These are phyloP conservation scores for Drosophila dives DNA, from an alignment of 2,888 invertebrate genomes.

Conservation along the genomic window DNA sequence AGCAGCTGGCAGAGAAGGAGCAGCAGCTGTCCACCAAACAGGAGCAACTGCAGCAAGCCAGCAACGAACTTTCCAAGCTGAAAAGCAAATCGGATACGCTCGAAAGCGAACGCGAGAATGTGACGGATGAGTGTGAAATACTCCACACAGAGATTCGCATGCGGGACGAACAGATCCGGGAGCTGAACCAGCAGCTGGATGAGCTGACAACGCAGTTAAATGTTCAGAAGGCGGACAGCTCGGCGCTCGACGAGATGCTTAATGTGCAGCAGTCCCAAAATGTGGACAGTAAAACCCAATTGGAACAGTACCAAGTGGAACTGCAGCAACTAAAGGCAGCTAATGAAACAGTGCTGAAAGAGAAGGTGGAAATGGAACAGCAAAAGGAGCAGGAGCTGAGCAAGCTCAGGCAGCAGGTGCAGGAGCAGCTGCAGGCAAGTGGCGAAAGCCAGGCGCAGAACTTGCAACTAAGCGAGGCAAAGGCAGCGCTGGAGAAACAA, in stretches of 20 bases:
- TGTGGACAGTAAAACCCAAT: constrained; percentile 39
- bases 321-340: constrained; percentile 63
- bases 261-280: constrained; percentile 59
- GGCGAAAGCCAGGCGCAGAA: constrained; percentile 17
- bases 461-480: constrained; percentile 12
- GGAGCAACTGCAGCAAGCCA: constrained; percentile 59
- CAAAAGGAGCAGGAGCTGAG: constrained; percentile 27
- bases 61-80: constrained; percentile 52
- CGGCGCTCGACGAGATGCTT: constrained; percentile 77
- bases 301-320: constrained; percentile 66
- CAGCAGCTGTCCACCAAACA: constrained; percentile 65
- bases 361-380: constrained; percentile 21
- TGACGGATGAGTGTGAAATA: constrained; percentile 71
- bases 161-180: constrained; percentile 69
- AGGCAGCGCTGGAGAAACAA: constrained; percentile 12
- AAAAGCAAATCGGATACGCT: constrained; percentile 57
- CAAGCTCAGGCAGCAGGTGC: neutral
- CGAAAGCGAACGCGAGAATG: constrained; percentile 67
- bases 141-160: constrained; percentile 74
- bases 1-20: constrained; percentile 49
- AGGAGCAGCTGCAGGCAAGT: constrained; percentile 27
- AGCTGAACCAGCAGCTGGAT: constrained; percentile 63
- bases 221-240: constrained; percentile 77
- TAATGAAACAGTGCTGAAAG: constrained; percentile 47
- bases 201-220: constrained; percentile 70